These are phyloP conservation scores for Neoaliturus tenellus DNA, from an alignment of 2,888 invertebrate genomes.

Conservation along the genomic window DNA sequence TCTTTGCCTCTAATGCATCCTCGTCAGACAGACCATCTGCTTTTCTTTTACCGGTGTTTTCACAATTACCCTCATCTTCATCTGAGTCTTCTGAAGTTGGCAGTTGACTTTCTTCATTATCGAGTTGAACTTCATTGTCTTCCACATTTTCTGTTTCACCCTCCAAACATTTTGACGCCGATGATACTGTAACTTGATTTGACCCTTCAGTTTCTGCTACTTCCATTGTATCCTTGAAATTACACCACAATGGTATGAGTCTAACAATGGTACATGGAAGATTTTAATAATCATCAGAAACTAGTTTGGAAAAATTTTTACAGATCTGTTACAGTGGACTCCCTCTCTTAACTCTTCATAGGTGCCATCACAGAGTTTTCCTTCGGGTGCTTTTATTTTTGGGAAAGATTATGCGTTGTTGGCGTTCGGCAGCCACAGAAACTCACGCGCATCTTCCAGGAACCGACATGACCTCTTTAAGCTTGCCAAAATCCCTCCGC, in stretches of 20 bases:
- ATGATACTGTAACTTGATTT: neutral
- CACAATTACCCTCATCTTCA: neutral
- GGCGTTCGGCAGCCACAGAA: no score
- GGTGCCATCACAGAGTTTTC: no score
- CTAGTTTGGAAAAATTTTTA: no score
- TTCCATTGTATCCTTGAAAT: constrained; percentile 2
- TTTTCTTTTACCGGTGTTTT: constrained; percentile 33
- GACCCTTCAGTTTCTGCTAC: neutral
- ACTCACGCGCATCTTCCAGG: no score
- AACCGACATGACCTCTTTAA: no score
- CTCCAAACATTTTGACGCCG: neutral
- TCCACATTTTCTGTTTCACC: neutral
- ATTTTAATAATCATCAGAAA: no score
- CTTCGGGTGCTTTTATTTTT: no score
- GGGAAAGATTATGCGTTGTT: no score
- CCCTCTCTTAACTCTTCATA: no score
- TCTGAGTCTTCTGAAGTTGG: neutral
- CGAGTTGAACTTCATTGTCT: neutral
- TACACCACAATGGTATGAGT: neutral
- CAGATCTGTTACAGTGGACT: no score
- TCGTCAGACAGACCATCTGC: neutral
- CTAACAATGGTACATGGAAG: neutral
- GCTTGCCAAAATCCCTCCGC: no score
- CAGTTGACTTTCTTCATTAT: neutral
- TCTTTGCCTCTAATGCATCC: constrained; percentile 18